phyloP scores from a whole-genome alignment of 2,888 invertebrate genomes.

The Stenolophus ochropezus region DNA sequence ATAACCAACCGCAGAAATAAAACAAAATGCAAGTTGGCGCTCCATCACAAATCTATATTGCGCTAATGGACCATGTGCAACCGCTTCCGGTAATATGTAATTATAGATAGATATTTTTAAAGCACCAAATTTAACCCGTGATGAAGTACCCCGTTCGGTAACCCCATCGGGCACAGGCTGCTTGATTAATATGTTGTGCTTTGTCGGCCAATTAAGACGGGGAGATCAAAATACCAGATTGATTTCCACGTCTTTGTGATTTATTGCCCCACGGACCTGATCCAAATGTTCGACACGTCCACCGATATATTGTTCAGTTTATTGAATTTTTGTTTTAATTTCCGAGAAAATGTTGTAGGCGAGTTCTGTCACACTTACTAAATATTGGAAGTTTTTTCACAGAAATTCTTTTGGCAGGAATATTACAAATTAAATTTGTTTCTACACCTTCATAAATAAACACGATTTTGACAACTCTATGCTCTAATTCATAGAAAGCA shows the following conservation, averaged over 20 bases:
- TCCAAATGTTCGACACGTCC: slow-evolving; percentile 35
- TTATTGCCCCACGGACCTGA: slow-evolving; percentile 12
- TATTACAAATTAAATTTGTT: not conserved
- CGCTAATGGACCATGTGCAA: slow-evolving; percentile 60
- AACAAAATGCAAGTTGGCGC: slow-evolving; percentile 42
- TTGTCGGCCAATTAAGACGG: slow-evolving; percentile 50
- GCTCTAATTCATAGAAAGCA: not conserved
- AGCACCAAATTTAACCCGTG: slow-evolving; percentile 4
- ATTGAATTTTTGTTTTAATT: not conserved
- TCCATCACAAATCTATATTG: slow-evolving; percentile 52
- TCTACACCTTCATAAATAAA: not conserved
- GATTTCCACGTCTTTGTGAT: slow-evolving; percentile 46
- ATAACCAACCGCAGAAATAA: slow-evolving; percentile 7
- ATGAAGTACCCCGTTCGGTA: slow-evolving; percentile 3
- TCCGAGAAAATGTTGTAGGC: not conserved
- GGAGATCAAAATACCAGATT: slow-evolving; percentile 55
- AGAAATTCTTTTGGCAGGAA: not conserved
- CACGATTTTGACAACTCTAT: not conserved
- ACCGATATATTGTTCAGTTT: slow-evolving; percentile 12
- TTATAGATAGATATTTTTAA: slow-evolving; percentile 20
- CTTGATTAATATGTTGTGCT: slow-evolving; percentile 52
- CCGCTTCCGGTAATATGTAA: slow-evolving; percentile 57
- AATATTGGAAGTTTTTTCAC: not conserved
- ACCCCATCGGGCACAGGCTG: not conserved
- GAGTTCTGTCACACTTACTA: not conserved